Evolutionary conservation across 2,797 vertebrate genomes (phyloP), one percentile per base, ranked within the genome.

Genomic region (Allobates femoralis): DNA sequence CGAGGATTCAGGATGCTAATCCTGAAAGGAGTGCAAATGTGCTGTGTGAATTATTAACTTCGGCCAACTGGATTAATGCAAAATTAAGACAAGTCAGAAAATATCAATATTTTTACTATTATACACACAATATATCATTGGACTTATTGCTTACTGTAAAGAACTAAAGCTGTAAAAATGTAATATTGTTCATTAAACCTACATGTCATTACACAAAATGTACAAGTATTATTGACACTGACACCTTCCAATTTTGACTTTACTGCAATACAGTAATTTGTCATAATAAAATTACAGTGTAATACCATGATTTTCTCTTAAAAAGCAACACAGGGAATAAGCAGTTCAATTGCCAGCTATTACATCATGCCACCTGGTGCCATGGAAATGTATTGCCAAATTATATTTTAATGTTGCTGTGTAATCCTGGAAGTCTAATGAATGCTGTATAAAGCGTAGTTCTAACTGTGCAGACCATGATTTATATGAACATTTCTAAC

Each of bases 321-420:
- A 62, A 71, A 67, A 67, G 50, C 41, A 53, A 56, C 83, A 85
- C 23, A 67, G 75, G 62, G 60, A 83, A 79, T 80, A 81, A 79
- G 50, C 78, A 81, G 18, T 81, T 62, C 32, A 46, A 58, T 85
- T 85, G 78, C 78, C 84, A 86, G 55, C 21, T 86, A 60, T 86
- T 86, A 74, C 78, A 81, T 86, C 84, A 81, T 74, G 66, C 67
- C 78, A 86, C 84, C 84, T 86, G 66, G 41, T 80, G 66, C 76
- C 76, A 73, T 14, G 16, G 32, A 37, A 80, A 64, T 74, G 37
- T 34, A 80, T 12, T 32, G 56, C 28, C 55, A 28, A 50, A 55
- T 46, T 32, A 30, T 79, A 16, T 69, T 62, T 41, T n/a, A 7
- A n/a, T 83, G 53, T 75, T 60, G 14, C 34, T 26, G 37, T 15